phyloP scores from a whole-genome alignment of 2,797 vertebrate genomes.

The Molossus molossus region DNA sequence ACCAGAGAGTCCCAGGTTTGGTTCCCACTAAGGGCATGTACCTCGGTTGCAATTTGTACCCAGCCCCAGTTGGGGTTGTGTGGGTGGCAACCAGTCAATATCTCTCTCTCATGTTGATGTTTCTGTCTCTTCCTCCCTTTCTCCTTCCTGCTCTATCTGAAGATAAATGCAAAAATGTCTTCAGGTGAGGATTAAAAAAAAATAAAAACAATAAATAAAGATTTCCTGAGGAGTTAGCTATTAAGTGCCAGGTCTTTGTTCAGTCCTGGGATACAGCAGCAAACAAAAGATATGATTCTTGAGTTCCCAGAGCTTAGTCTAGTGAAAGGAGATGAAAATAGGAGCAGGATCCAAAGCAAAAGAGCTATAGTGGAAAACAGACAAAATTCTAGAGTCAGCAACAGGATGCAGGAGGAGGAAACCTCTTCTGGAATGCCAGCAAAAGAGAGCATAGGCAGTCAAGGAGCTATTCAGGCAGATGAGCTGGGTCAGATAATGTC shows the following conservation, averaged over 20 bases:
- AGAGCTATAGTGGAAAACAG: background rate
- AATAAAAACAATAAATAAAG: too few species aligned
- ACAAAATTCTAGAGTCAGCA: background rate
- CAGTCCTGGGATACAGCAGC: conserved; percentile 10
- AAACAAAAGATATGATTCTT: conserved; percentile 36
- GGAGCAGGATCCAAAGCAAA: conserved; percentile 20
- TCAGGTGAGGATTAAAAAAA: too few species aligned
- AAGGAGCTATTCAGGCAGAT: background rate
- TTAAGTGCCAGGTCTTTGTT: conserved; percentile 51
- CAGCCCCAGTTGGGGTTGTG: too few species aligned
- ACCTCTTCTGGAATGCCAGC: conserved; percentile 4
- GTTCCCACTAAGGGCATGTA: too few species aligned
- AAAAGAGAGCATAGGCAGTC: background rate
- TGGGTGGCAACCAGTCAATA: too few species aligned
- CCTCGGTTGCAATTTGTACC: too few species aligned
- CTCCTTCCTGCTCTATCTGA: too few species aligned
- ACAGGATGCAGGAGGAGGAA: background rate
- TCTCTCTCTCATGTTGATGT: too few species aligned
- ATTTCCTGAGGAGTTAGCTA: conserved; percentile 33
- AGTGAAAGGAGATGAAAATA: background rate
- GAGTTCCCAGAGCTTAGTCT: background rate
- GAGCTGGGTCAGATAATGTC: background rate
- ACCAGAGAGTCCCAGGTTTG: too few species aligned
- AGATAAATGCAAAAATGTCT: too few species aligned
- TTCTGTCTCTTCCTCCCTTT: too few species aligned